These are phyloP conservation scores for Teleogryllus occipitalis DNA, from an alignment of 1,140 invertebrate species.

Conservation along the genomic window DNA sequence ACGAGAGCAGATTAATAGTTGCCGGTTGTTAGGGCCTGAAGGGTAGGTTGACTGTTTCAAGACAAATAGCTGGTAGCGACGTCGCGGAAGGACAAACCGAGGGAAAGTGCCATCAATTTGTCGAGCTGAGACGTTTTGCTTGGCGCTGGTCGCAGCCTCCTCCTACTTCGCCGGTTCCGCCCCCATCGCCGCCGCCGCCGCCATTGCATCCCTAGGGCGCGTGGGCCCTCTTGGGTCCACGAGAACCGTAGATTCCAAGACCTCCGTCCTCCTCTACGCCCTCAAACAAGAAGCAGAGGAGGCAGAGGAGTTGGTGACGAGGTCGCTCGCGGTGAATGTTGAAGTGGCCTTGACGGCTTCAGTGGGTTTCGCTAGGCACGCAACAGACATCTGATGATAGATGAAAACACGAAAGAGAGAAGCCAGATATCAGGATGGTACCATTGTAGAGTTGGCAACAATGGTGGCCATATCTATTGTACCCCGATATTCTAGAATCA, in stretches of 20 bases:
- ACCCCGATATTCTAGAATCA: too few relatives aligned
- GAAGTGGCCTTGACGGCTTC: too few relatives aligned
- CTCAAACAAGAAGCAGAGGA: too few relatives aligned
- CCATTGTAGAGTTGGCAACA: too few relatives aligned
- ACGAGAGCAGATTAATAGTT: slow-evolving; percentile 4
- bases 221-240: not conserved
- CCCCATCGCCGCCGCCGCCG: too few relatives aligned
- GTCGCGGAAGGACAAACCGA: not conserved
- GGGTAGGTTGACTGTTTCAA: slow-evolving; percentile 3
- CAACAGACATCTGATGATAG: too few relatives aligned
- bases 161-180: not conserved
- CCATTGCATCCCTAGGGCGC: not conserved
- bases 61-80: slow-evolving; percentile 3
- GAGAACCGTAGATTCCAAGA: too few relatives aligned
- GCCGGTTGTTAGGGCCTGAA: slow-evolving; percentile 2
- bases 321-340: not conserved
- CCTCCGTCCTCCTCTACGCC: too few relatives aligned
- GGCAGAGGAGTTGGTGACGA: not conserved
- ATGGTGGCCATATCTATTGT: too few relatives aligned
- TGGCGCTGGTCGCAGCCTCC: not conserved
- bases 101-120: slow-evolving; percentile 3
- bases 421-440: too few relatives aligned
- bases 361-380: too few relatives aligned
- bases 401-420: too few relatives aligned
- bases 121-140: slow-evolving; percentile 3